These are phyloP conservation scores for Odontocolon sp. DNA, from an alignment of 2,888 invertebrate genomes.

Conservation along the genomic window DNA sequence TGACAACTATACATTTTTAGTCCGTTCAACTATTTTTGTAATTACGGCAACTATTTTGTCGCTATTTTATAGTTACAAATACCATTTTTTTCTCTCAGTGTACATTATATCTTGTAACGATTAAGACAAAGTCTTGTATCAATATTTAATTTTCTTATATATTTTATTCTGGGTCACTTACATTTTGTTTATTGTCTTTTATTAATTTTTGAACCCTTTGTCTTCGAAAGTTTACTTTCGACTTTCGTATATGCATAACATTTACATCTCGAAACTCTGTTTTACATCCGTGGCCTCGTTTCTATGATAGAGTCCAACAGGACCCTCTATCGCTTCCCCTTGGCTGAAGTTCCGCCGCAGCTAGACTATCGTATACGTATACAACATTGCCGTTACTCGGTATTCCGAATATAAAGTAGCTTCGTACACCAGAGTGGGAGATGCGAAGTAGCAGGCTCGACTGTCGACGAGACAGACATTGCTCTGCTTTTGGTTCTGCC, in stretches of 20 bases:
- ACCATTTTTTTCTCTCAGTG: no score
- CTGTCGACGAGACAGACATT: conserved; percentile 3
- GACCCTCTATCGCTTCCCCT: conserved; percentile 33
- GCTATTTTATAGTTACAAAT: no score
- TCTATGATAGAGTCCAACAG: conserved; percentile 20
- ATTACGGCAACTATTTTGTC: no score
- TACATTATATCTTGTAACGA: no score
- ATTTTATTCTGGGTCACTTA: no score
- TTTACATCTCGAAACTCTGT: conserved; percentile 36
- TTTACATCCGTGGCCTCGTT: conserved; percentile 47
- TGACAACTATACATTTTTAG: no score
- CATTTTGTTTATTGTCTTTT: no score
- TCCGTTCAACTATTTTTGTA: no score
- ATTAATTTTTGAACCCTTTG: no score
- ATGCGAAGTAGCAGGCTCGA: conserved; percentile 36
- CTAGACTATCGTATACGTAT: conserved; percentile 55
- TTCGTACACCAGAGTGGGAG: conserved; percentile 43
- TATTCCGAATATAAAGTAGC: conserved; percentile 73
- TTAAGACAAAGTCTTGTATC: no score
- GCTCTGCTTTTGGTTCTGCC: conserved; percentile 29
- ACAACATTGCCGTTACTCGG: conserved; percentile 62
- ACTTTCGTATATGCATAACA: conserved; percentile 17
- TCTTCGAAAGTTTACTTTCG: not conserved
- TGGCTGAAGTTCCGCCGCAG: conserved; percentile 22
- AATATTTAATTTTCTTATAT: no score